Evolutionary conservation across 2,113 vertebrate genomes (phyloP).

Genomic region (Hepsetus odoe): DNA sequence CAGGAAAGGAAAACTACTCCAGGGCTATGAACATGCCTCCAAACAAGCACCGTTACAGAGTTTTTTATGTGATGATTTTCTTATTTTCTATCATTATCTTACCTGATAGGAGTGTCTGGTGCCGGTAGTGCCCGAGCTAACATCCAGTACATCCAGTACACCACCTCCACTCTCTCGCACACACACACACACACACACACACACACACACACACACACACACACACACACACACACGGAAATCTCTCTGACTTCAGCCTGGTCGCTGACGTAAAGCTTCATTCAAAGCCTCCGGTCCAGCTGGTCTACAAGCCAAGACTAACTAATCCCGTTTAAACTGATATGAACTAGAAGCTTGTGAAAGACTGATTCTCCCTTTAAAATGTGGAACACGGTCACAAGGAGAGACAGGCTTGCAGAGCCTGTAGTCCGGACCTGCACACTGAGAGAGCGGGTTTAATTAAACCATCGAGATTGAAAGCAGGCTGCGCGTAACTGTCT

Average conservation of each 20-base stretch:
- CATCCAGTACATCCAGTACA: neutral
- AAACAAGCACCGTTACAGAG: neutral
- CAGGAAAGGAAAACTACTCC: neutral
- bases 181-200: neutral
- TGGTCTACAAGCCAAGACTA: neutral
- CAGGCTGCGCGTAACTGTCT: neutral
- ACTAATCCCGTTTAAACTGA: neutral
- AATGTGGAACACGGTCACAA: neutral
- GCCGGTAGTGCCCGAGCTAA: neutral
- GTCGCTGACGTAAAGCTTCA: slow-evolving; percentile 26
- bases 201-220: neutral
- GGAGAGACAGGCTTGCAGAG: neutral
- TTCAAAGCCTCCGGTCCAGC: neutral
- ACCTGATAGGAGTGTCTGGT: slow-evolving; percentile 21
- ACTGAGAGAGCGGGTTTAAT: neutral
- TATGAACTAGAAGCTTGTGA: neutral
- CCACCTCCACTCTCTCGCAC: neutral
- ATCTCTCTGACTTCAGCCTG: neutral
- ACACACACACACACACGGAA: neutral
- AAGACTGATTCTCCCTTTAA: neutral
- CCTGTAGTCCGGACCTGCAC: neutral
- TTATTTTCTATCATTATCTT: neutral
- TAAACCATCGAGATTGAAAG: neutral
- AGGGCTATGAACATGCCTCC: neutral
- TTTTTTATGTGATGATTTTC: too few species aligned